A percentile compares a stretch with the other conserved stretches of the same genome.
These are phyloP conservation scores for Onychomys arenicola DNA, from an alignment of 2,797 vertebrate genomes.

Conservation along the genomic window DNA sequence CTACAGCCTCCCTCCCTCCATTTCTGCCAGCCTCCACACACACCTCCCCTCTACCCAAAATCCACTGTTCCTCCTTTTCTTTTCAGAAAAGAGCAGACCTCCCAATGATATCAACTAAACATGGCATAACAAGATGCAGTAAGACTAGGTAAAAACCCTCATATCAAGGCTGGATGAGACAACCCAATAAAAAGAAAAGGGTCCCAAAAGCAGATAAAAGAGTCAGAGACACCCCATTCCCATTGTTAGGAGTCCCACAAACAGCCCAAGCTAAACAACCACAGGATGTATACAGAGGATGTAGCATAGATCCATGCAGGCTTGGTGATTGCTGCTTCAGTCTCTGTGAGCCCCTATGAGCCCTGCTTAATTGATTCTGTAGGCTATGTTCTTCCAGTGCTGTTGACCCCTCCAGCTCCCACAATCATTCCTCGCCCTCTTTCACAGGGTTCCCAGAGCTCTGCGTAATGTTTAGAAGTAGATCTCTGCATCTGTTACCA, in stretches of 20 bases:
- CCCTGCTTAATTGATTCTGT: neutral
- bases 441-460: neutral
- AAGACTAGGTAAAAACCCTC: neutral
- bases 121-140: neutral
- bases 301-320: neutral
- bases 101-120: neutral
- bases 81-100: neutral
- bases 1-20: neutral
- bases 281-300: neutral
- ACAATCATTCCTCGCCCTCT: neutral
- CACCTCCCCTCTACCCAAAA: neutral
- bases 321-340: neutral
- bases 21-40: neutral
- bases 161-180: neutral
- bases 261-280: neutral
- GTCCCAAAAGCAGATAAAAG: neutral
- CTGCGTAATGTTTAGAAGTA: neutral
- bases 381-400: neutral
- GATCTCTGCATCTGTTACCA: neutral
- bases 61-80: neutral
- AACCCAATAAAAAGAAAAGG: neutral
- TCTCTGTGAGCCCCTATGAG: neutral
- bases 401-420: neutral
- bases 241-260: neutral
- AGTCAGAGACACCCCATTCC: neutral